Evolutionary conservation across 2,113 vertebrate genomes (phyloP).

Genomic region (Odobenus rosmarus): DNA sequence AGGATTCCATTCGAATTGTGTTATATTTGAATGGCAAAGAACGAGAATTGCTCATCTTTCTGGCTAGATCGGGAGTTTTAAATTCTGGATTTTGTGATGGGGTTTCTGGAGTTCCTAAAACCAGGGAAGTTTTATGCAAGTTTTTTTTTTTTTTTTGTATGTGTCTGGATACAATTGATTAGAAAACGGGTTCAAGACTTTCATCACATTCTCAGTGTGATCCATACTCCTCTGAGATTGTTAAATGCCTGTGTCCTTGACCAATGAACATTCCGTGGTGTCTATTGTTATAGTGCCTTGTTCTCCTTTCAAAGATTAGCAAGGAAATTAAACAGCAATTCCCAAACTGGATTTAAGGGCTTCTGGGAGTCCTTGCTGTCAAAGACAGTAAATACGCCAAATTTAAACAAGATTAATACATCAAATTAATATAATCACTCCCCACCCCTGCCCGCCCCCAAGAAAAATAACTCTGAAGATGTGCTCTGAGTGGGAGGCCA

Average conservation of each 20-base stretch:
- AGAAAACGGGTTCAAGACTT: not conserved
- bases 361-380: not conserved
- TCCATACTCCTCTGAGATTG: not conserved
- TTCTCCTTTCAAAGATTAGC: not conserved
- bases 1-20: not conserved
- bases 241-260: not conserved
- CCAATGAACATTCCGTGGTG: not conserved
- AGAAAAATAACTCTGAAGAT: not conserved
- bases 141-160: not conserved
- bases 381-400: not conserved
- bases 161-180: not conserved
- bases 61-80: not conserved
- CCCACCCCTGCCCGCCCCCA: fast-evolving
- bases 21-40: not conserved
- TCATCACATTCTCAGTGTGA: not conserved
- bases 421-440: not conserved
- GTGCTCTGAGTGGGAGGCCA: not conserved
- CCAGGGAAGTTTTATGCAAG: not conserved
- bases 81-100: not conserved
- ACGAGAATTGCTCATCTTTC: not conserved
- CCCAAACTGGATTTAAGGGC: not conserved
- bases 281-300: not conserved
- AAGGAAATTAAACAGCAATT: slow-evolving; percentile 12
- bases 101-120: not conserved
- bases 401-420: not conserved